These are phyloP conservation scores for Anoplophora glabripennis DNA, from an alignment of 1,140 invertebrate species.

Conservation along the genomic window DNA sequence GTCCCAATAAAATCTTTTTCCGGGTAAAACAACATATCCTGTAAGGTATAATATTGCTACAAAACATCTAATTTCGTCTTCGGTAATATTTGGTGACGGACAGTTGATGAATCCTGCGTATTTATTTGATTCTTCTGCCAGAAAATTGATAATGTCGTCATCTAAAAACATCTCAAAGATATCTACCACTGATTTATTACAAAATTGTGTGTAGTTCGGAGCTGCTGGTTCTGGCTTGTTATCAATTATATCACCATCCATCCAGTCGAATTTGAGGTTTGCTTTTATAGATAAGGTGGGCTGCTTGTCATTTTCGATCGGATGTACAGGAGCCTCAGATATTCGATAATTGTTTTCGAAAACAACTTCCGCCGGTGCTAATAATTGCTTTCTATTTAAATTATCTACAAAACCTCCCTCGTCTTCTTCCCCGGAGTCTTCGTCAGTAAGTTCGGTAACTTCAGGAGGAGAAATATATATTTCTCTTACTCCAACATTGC, in stretches of 20 bases:
- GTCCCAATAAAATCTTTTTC: no score
- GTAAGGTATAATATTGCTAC: no score
- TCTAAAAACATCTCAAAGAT: background rate
- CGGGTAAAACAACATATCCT: no score
- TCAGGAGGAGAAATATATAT: background rate
- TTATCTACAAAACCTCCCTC: background rate
- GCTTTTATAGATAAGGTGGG: background rate
- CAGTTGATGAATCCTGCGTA: no score
- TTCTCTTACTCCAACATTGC: background rate
- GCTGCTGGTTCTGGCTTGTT: background rate
- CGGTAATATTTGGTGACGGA: no score
- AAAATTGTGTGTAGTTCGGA: background rate
- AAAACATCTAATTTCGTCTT: no score
- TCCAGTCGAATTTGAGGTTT: slow-evolving; percentile 6
- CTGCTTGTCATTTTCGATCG: background rate
- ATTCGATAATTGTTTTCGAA: background rate
- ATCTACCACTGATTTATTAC: background rate
- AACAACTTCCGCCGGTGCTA: background rate
- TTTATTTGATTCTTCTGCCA: no score
- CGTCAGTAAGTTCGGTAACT: background rate
- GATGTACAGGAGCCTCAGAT: background rate
- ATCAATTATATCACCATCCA: no score
- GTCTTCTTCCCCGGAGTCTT: background rate
- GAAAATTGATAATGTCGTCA: background rate
- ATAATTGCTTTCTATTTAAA: slow-evolving; percentile 1